A percentile compares a stretch with the other conserved stretches of the same genome.
These are phyloP conservation scores for Melieria crassipennis DNA, from an alignment of 2,888 invertebrate genomes.

Conservation along the genomic window DNA sequence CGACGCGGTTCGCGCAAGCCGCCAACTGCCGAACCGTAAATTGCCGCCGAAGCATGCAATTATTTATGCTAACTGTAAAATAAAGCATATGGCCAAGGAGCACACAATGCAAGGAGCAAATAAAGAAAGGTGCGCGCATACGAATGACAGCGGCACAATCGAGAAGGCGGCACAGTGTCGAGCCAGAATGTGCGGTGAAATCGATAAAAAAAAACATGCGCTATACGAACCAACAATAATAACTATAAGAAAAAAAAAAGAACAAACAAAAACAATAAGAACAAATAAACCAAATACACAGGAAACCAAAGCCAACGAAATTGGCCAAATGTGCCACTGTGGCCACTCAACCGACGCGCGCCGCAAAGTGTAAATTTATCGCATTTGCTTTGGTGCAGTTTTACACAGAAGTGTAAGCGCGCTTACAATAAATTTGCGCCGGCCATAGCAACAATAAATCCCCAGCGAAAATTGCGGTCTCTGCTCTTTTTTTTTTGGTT, in stretches of 20 bases:
- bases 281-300: background rate
- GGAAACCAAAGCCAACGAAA: no score
- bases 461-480: background rate
- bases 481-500: background rate
- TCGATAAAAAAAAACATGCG: background rate
- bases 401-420: background rate
- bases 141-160: background rate
- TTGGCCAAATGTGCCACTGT: no score
- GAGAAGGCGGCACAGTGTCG: background rate
- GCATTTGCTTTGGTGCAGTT: background rate
- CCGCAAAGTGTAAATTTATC: slow-evolving; percentile 17
- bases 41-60: slow-evolving; percentile 38
- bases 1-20: no score
- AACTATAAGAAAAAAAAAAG: background rate
- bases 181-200: background rate
- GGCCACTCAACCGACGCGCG: background rate
- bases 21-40: slow-evolving; percentile 23
- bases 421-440: background rate
- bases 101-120: background rate
- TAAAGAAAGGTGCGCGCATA: background rate
- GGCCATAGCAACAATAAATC: background rate
- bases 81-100: background rate
- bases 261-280: background rate
- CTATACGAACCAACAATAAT: no score
- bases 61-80: slow-evolving; percentile 36